Base-by-base conservation (phyloP, 2,797 vertebrate species). In the Esox lucius region DNA sequence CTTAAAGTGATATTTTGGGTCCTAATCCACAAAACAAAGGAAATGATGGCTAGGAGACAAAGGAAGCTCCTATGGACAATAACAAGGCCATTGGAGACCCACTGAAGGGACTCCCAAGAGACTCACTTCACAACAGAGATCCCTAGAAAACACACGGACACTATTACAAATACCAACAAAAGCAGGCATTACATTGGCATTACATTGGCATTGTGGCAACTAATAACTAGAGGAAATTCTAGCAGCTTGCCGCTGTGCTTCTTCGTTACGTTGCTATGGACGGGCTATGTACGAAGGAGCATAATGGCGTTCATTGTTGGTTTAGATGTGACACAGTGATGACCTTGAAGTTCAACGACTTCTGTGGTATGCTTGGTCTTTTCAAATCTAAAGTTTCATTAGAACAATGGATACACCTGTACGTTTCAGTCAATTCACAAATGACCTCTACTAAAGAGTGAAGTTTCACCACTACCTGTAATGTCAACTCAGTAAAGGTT, bases 31-130 rank as follows among this genome's bases (percentile, higher is more conserved):
- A 68, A 77, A 71, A 67, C 13, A 74, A 48, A 69, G 67, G 67
- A 74, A 70, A 61, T 31, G 24, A 71, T 35, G 39, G 19, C 15
- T 22, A 24, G 49, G 46, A 75, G 56, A 66, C 56, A 73, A 61
- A 78, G 68, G 76, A 75, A 81, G 22, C 64, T 28, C 72, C 67
- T 62, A 42, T 19, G 39, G 24, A 67, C 62, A 75, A 49, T 26
- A 70, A 70, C 24, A 70, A 70, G 42, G 26, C 42, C 46, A 26
- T 42, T 19, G 11, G 31, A 31, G 33, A 53, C 56, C 17, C 26
- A n/a, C 68, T 0, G 46, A 56, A 48, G 13, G 5, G 5, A 24
- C 19, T 59, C 15, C 67, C 46, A 66, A 74, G 62, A 35, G 31
- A 19, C 48, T 59, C 22, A 67, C 28, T 48, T 72, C 49, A 16